A percentile compares a stretch with the other conserved stretches of the same genome.
phyloP scores from a whole-genome alignment of 2,113 vertebrate genomes.

The Phalacrocorax carbo region DNA sequence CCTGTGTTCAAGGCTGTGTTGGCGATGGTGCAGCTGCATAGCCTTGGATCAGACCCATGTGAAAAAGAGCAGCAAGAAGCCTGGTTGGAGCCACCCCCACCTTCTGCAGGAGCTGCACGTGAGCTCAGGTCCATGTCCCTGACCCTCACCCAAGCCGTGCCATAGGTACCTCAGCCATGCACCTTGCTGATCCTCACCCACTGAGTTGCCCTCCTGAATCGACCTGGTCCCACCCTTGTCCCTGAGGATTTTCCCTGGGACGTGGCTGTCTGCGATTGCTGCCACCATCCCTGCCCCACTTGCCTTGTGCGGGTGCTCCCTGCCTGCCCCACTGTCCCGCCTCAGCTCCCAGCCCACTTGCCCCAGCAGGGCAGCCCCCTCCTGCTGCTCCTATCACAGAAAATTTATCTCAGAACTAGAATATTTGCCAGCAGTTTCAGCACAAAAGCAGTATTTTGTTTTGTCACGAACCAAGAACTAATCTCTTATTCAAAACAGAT shows the following conservation, averaged over 20 bases:
- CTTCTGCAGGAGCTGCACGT: neutral
- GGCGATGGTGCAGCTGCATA: neutral
- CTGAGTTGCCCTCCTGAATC: fast-evolving
- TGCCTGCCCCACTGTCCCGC: neutral
- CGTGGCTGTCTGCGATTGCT: neutral
- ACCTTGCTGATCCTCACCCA: neutral
- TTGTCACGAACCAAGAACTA: neutral
- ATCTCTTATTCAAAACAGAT: neutral
- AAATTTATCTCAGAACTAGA: neutral
- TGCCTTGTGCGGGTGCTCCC: neutral
- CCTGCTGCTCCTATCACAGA: neutral
- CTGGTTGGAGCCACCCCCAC: neutral
- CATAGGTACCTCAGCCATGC: no score
- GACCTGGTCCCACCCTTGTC: neutral
- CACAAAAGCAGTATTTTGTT: neutral
- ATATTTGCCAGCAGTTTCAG: neutral
- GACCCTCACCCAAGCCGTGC: neutral
- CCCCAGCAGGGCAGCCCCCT: neutral
- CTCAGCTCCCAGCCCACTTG: neutral
- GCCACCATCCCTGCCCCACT: neutral
- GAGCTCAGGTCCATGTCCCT: neutral
- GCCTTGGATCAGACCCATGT: neutral
- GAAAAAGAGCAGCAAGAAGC: neutral
- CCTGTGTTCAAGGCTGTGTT: neutral
- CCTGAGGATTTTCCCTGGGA: neutral